Evolutionary conservation across 1,140 invertebrate genomes (phyloP), one percentile per base, ranked within the genome.

Genomic region (Trachymyrmex septentrionalis): DNA sequence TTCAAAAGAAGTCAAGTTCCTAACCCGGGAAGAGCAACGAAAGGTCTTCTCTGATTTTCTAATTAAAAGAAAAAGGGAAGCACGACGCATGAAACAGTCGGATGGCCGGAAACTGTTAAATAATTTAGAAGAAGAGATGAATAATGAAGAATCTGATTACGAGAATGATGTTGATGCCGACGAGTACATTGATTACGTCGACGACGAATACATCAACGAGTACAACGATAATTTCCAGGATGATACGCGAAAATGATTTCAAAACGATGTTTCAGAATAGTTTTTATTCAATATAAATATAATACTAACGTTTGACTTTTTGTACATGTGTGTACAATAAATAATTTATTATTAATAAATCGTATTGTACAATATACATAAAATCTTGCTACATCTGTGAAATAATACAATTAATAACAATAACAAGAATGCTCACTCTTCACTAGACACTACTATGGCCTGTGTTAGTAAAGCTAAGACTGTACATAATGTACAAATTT

Each of bases 41-140:
- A 2, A 90, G 50, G 19, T 88, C 1, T 92, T 94, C 73, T n/a
- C 57, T 0, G 38, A 93, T 14, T 94, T 93, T 67, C 61, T 94
- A 12, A 69, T 38, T 0, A 50, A 88, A 53, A 88, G 55, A 61
- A 77, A 27, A 57, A 87, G 24, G 78, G 87, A 92, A 21, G 84
- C 61, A 38, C 3, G 19, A 34, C 38, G 44, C 16, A 10, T 27
- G 10, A 78, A 61, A 82, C 12, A 21, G 63, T 21, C 4, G 10
- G 5, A 34, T 30, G 2, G 16, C n/a, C 12, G 53, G 7, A 12
- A 27, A 7, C 2, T 27, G 24, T 30, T 21, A 24, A 19, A 73
- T 27, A 21, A 57, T 71, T 27, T 19, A 81, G 78, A 82, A 61
- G 30, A 87, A 44, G 30, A 30, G 30, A n/a, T 53, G 14, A 19